Evolutionary conservation across 1,140 invertebrate genomes (phyloP), one percentile per base, ranked within the genome.

Genomic region (Tetramorium parvispinum): DNA sequence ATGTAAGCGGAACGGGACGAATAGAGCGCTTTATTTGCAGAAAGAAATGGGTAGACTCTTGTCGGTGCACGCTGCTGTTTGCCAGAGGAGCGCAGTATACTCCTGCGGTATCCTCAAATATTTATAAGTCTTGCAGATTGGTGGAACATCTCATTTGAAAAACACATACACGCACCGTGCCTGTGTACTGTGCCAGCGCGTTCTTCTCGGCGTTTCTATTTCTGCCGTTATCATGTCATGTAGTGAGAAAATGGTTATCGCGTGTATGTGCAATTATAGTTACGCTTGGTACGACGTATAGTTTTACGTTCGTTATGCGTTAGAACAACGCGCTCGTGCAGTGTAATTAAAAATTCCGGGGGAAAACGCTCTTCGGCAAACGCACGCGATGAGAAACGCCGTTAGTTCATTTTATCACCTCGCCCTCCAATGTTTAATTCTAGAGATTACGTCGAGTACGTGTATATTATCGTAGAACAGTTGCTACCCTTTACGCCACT

Each of bases 81-180:
- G 82, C 71, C n/a, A 37, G 46, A 65, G 16, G 57, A 37, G 40
- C 18, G 27, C 18, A 21, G 57, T 32, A n/a, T 63, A 73, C 37
- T 86, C 63, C 24, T 51, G 65, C 57, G 78, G 79, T 73, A 63
- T 66, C n/a, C 49, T 83, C 66, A 70, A 51, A 87, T 87, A 87
- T 87, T 87, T 83, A 70, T 65, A 63, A 73, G 68, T 55, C 46
- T 32, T 63, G 61, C 40, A 79, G 79, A 91, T 91, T 89, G 81
- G 71, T 46, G 83, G 73, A 78, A 78, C 82, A 66, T 85, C 73
- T 85, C 82, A 78, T 85, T 78, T 78, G 59, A 46, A 77, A 49
- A 63, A 65, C 37, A 65, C 57, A 43, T 59, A 78, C 24, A 18
- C 32, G 46, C 57, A 18, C n/a, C n/a, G 46, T 37, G 40, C 4